Base-by-base conservation (phyloP, 2,797 vertebrate species). In the Chaenodraco wilsoni region DNA sequence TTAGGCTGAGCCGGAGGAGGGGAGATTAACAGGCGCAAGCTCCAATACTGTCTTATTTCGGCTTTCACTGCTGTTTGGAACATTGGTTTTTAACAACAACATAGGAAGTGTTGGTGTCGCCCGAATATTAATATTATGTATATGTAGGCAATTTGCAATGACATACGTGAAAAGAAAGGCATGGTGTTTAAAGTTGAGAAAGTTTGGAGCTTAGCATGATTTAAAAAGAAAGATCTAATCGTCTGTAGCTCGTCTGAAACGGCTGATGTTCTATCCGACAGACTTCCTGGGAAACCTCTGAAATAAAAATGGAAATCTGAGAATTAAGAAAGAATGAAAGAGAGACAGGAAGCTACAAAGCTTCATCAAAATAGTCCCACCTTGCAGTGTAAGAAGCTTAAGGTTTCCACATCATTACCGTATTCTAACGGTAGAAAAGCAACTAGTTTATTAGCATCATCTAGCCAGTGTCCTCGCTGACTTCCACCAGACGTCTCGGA, bases 1-100 rank as follows among this genome's bases (percentile, higher is more conserved):
- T 93, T 92, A 90, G 89, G 87, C 89, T 91, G 88, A 92, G 90
- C 90, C 82, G 82, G 88, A 91, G 87, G 88, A 90, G 87, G 86
- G 66, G 79, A 92, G 93, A 93, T 94, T 93, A 93, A 89, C 85
- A 89, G 78, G 82, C 86, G 57, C 69, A 65, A 85, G 78, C 86
- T 79, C 31, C 2, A 83, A 88, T 76, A 59, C 79, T 72, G 88
- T 90, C 88, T 89, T 88, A 85, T 90, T 92, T 85, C 82, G 84
- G 84, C 82, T 77, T 72, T 78, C 79, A 23, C 67, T 37, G 73
- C 82, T 60, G 73, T 74, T 72, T 77, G 72, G 79, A 86, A 85
- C 78, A 82, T 69, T 63, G 81, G 82, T 78, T 72, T 75, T 52
- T 68, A 73, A 72, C 59, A 81, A 81, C 72, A 81, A 74, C 79